Evolutionary conservation across 2,888 invertebrate species (phyloP), one percentile per base, ranked within the genome.

Genomic region (Cephus runcator): DNA sequence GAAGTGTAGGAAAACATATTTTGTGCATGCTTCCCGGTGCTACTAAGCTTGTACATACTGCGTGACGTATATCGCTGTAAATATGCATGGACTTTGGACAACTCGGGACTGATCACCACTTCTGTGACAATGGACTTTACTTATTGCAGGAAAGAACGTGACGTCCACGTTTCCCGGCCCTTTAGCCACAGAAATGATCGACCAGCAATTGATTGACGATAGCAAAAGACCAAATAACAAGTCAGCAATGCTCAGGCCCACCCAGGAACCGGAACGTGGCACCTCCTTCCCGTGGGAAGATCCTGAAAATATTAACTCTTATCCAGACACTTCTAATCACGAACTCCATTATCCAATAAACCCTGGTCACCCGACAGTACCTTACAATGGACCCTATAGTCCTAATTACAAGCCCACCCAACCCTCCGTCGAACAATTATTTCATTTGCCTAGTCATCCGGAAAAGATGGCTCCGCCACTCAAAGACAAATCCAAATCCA

Each of bases 311-410:
- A 74, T 76, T 36, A 69, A 33, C 30, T 31, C 75, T 12, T 35
- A 75, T 30, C 75, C 75, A 69, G 79, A 78, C 35, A 76, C 74
- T 74, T 73, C 79, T 69, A 79, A 81, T 56, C 71, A 79, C 75
- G 81, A 83, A 76, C 71, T 83, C 6, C 90, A 91, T 75, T 89
- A 90, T 80, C 90, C 90, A 6, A 90, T 90, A 89, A 89, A 90
- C 78, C 89, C 91, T 15, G 90, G 89, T 73, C 89, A 88, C 79
- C 90, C 90, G 4, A 90, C 88, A 15, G 77, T 87, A 34, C 87
- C 91, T 2, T 92, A 92, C 84, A 89, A 92, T 79, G 93, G 92
- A 23, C 92, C 93, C 11, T 92, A 92, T 82, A 92, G 89, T 88
- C 92, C 93, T 15, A 90, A 92, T 79, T 92, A 86, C 81, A 87